Base-by-base conservation (phyloP, 2,888 invertebrate genomes). In the Deilephila porcellus region DNA sequence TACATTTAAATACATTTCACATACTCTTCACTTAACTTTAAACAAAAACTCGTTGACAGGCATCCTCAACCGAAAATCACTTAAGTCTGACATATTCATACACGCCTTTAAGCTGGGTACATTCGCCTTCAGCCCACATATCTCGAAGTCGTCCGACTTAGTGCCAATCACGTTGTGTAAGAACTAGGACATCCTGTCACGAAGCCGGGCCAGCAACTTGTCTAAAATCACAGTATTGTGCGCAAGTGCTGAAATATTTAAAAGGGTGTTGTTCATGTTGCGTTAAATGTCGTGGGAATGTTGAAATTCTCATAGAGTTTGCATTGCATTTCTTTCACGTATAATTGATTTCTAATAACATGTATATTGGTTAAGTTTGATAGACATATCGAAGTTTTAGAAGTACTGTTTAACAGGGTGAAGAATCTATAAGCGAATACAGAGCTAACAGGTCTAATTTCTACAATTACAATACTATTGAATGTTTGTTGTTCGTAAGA, bases 41-140 rank as follows among this genome's bases (percentile, higher is more conserved):
- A 17, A 53, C 45, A 70, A 20, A 20, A 56, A 56, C 56, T n/a
- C 8, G 62, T 25, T 20, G 25, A 62, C 20, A 62, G 45, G 14
- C 14, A 3, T 14, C 45, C 11, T 11, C n/a, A 56, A 56, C 56
- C 19, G 56, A 56, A 56, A 56, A 25, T 45, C 70, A 53, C 32
- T 70, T 70, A 32, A 56, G 56, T 19, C 25, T 19, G 53, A 62
- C 29, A 62, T 53, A 63, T 53, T 71, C 20, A 29, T 63, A 72
- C 63, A 25, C 25, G 19, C 52, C 63, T 62, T 37, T 7, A 67
- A 25, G 29, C 64, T 64, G 19, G 37, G 8, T 81, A 78, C 82
- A 78, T 80, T 81, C 81, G 82, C 80, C 78, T 84, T 52, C 62
- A 85, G 79, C 83, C 87, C 79, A 86, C 80, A 85, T 86, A 86